Conservation (phyloP, 2,113 vertebrate genomes). For the Indri indri region DNA sequence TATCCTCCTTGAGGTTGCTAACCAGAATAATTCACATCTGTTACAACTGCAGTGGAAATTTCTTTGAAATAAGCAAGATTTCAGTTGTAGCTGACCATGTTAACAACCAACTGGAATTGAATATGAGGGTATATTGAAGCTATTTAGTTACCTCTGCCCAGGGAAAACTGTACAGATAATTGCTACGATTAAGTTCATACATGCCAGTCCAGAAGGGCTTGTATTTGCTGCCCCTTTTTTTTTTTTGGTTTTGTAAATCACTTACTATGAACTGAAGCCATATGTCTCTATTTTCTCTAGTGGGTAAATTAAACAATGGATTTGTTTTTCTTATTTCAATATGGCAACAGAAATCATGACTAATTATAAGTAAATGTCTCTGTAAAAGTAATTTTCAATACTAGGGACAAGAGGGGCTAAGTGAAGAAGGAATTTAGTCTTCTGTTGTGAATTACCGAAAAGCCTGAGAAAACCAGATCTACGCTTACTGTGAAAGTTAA, state of each 20-base stretch:
- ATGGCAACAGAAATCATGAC: slow-evolving; percentile 18
- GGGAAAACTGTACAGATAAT: not conserved
- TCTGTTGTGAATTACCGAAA: slow-evolving; percentile 13
- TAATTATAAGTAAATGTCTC: not conserved
- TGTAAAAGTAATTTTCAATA: slow-evolving; percentile 15
- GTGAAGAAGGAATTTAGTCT: slow-evolving; percentile 45
- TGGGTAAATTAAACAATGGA: slow-evolving; percentile 16
- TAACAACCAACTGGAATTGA: not conserved
- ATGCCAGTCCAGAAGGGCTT: not conserved
- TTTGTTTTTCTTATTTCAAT: slow-evolving; percentile 37
- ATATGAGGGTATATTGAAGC: not conserved
- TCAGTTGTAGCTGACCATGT: not conserved
- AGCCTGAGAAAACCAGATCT: slow-evolving; percentile 36
- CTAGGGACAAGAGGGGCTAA: not conserved
- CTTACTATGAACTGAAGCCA: slow-evolving; percentile 31
- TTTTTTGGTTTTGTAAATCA: not conserved
- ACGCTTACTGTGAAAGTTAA: slow-evolving; percentile 19
- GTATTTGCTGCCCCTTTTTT: not conserved
- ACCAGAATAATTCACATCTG: not conserved
- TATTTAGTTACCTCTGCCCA: not conserved
- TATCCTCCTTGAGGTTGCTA: not conserved
- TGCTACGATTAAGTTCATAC: not conserved
- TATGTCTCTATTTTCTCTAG: not conserved
- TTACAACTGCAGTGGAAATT: not conserved
- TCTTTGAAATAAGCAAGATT: not conserved